These are phyloP conservation scores for Melitaea athalia DNA, from an alignment of 2,888 invertebrate genomes.

Conservation along the genomic window DNA sequence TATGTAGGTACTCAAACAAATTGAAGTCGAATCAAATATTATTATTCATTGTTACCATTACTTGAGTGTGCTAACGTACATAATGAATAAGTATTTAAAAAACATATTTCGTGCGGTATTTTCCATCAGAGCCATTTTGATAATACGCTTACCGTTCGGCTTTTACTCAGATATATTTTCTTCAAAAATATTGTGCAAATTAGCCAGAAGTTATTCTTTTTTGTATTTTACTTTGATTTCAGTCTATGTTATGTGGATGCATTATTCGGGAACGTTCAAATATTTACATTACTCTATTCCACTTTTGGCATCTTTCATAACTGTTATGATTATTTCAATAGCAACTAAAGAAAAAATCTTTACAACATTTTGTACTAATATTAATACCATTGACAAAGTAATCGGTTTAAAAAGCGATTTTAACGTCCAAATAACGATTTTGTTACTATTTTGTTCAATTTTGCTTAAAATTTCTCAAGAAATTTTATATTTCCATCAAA, in stretches of 20 bases:
- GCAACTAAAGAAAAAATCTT: not conserved
- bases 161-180: not conserved
- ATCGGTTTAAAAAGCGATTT: not conserved
- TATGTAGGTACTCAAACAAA: not conserved
- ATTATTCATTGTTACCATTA: not conserved
- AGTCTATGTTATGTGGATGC: not conserved
- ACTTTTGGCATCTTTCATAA: not conserved
- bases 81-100: not conserved
- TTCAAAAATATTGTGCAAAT: not conserved
- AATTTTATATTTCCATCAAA: too few relatives aligned
- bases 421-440: not conserved
- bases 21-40: not conserved
- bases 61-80: not conserved
- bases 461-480: too few relatives aligned
- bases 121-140: not conserved
- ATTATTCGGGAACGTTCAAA: too few relatives aligned
- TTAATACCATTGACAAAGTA: not conserved
- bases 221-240: not conserved
- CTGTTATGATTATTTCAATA: not conserved
- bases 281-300: too few relatives aligned
- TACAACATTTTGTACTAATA: not conserved
- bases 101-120: not conserved
- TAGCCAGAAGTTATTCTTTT: not conserved
- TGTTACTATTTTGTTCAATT: not conserved
- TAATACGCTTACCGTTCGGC: not conserved